phyloP scores from a whole-genome alignment of 2,888 invertebrate genomes.

The Pilophorus perplexus region DNA sequence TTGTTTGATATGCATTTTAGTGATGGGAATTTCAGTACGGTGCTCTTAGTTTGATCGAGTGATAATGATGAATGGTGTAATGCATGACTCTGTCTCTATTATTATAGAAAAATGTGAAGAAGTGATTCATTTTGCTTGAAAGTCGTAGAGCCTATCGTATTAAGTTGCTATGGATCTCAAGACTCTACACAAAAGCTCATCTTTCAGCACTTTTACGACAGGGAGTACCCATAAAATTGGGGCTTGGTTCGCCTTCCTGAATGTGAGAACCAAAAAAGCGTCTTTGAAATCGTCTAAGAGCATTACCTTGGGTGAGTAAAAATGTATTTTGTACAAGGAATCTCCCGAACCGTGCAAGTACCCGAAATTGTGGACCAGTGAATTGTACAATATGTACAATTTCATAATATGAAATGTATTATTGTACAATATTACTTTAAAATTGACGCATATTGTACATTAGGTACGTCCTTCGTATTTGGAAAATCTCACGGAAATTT shows the following conservation, averaged over 20 bases:
- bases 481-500: too few species aligned
- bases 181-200: conserved; percentile 54
- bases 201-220: conserved; percentile 53
- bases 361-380: too few species aligned
- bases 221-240: conserved; percentile 53
- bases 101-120: conserved; percentile 14
- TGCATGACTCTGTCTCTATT: neutral
- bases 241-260: conserved; percentile 54
- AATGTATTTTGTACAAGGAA: too few species aligned
- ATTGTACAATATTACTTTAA: too few species aligned
- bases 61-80: too few species aligned
- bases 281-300: conserved; percentile 51
- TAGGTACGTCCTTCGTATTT: too few species aligned
- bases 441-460: too few species aligned
- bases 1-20: conserved; percentile 27
- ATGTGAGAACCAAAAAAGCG: conserved; percentile 51
- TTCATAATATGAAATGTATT: too few species aligned
- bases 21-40: neutral
- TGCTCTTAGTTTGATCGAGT: neutral
- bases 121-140: neutral
- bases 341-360: neutral
- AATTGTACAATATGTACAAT: neutral
- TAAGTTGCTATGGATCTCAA: conserved; percentile 51
- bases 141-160: neutral
- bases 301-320: conserved; percentile 51